Evolutionary conservation across 2,113 vertebrate genomes (phyloP), one percentile per base, ranked within the genome.

Genomic region (Lagopus muta): DNA sequence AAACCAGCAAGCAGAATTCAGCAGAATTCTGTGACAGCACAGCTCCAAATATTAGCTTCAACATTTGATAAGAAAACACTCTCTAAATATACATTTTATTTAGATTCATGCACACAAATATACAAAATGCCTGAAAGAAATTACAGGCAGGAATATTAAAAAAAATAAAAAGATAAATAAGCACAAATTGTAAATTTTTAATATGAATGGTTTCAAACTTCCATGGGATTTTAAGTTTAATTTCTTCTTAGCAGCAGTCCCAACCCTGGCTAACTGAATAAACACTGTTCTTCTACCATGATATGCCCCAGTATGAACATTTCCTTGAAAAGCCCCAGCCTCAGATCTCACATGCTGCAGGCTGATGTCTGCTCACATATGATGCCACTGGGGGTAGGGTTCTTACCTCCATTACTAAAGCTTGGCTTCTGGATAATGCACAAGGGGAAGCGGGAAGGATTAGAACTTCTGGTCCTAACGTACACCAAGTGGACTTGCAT

Each of bases 81-180:
- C 17, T 47, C 8, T 42, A 75, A 36, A 25, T 20, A 8, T 65
- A 40, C 42, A 15, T 65, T n/a, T 70, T 69, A 42, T 54, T 84
- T 65, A 65, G 30, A 66, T n/a, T 71, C 6, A 48, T 6, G 2
- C 66, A 8, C n/a, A 30, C 11, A 82, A 74, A 78, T 6, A 76
- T 16, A 6, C 13, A 36, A 62, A 80, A 52, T 64, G 47, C 20
- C 12, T 58, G 62, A 84, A 86, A 67, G 25, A 54, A 89, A 40
- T 2, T 60, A 12, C 42, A 40, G 21, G 11, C 2, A 64, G 28
- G 6, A 86, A 64, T 55, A 78, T 4, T 30, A 36, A 11, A 30
- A 4, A 19, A 6, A n/a, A 43, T 1, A 22, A 43, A 62, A 50
- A n/a, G 0, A 58, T 32, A 1, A n/a, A 11, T 5, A 5, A 86